phyloP scores from a whole-genome alignment of 1,140 invertebrate species.

The Bombyx mandarina region DNA sequence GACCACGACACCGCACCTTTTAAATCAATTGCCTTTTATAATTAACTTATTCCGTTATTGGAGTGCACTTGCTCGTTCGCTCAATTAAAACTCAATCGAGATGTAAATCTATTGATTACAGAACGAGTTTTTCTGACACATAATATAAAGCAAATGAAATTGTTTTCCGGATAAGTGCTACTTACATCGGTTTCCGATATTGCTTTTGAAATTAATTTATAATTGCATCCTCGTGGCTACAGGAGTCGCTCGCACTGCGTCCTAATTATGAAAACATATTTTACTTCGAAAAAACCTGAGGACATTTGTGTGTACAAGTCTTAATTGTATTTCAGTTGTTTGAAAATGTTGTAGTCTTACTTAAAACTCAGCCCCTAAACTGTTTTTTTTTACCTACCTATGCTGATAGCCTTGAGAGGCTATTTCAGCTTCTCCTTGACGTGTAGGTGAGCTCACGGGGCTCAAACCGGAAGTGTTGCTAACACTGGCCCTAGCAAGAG shows the following conservation, averaged over 20 bases:
- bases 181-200: constrained; percentile 16
- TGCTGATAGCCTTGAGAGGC: no score
- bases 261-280: no score
- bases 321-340: no score
- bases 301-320: no score
- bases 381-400: no score
- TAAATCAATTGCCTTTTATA: constrained; percentile 70
- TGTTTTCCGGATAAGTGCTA: constrained; percentile 34
- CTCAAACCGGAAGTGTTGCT: no score
- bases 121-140: constrained; percentile 51
- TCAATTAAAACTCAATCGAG: constrained; percentile 59
- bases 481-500: no score
- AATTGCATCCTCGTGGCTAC: constrained; percentile 7
- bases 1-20: constrained; percentile 59
- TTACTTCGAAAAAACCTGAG: no score
- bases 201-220: constrained; percentile 20
- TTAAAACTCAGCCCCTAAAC: no score
- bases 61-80: constrained; percentile 57
- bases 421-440: no score
- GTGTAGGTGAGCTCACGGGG: no score
- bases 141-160: constrained; percentile 46
- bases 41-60: constrained; percentile 65
- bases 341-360: no score
- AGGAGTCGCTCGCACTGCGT: neutral
- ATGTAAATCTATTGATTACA: constrained; percentile 51